Evolutionary conservation across 2,113 vertebrate species (phyloP), one percentile per base, ranked within the genome.

Genomic region (Elachura formosa): DNA sequence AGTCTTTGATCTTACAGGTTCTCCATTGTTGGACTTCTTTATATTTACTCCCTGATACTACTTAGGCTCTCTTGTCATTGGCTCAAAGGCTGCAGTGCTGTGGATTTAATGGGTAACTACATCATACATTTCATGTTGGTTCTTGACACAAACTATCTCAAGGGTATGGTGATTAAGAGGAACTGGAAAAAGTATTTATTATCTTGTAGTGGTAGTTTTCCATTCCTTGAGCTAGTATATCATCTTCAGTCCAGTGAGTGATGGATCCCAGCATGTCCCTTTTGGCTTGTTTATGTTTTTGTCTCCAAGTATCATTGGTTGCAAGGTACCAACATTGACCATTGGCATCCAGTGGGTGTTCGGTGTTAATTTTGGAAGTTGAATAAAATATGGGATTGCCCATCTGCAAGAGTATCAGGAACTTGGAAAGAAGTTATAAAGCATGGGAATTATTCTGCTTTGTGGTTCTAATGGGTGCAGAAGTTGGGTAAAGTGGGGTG

Each of bases 351-450:
- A 88, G 61, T 90, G 82, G 12, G 54, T 84, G 86, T 95, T 87
- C 10, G 6, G 79, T 72, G 81, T 95, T 96, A 95, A 97, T 96
- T 97, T 94, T 93, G 94, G 92, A 95, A 67, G 55, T 79, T 84
- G 93, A 58, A 87, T 93, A 89, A 96, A 84, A 76, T 52, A 90
- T 0, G 8, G 77, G 84, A 59, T 85, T 81, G 71, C 56, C 62
- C 66, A 90, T 96, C 86, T 93, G 80, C 83, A 55, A 58, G 89
- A 46, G 14, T 84, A 87, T 79, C 56, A 10, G 56, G 71, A 91
- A 45, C 74, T 64, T 85, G 58, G 49, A 75, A 72, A 12, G 79
- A 71, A 25, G 31, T 89, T 67, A 41, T 58, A 64, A 95, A 63
- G 21, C 55, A 10, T 21, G 43, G 31, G 54, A 87, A 24, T 56